Conservation (phyloP, 2,113 vertebrate genomes). For the Leptodactylus fuscus region DNA sequence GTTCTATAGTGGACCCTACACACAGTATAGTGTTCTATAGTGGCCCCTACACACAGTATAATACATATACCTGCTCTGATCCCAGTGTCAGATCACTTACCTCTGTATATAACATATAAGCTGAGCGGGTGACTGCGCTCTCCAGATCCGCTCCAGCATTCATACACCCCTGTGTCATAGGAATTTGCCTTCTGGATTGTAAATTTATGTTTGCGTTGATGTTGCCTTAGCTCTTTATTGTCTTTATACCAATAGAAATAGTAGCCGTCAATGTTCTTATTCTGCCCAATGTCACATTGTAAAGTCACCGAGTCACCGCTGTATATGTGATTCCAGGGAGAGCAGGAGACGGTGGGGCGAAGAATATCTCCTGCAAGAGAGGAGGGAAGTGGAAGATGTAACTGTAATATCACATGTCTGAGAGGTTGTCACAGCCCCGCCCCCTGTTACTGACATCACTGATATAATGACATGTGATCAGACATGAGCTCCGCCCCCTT, state of each 20-base stretch:
- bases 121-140: neutral
- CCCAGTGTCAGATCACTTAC: neutral
- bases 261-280: neutral
- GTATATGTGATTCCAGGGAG: slow-evolving; percentile 26
- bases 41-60: too few relatives aligned
- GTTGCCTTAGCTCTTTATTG: neutral
- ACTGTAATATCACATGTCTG: too few relatives aligned
- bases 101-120: neutral
- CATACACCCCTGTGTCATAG: neutral
- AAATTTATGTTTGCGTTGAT: neutral
- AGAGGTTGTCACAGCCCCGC: too few relatives aligned
- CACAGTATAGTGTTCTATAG: too few relatives aligned
- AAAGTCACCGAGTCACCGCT: neutral
- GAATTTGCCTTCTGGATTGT: neutral
- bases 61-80: too few relatives aligned
- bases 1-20: too few relatives aligned
- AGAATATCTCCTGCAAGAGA: neutral
- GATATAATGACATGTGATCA: too few relatives aligned
- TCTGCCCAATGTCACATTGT: neutral
- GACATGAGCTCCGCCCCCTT: too few relatives aligned
- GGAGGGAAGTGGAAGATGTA: too few relatives aligned
- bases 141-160: neutral
- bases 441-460: too few relatives aligned
- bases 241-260: neutral
- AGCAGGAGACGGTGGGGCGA: too few relatives aligned